Evolutionary conservation across 2,113 vertebrate species (phyloP), one percentile per base, ranked within the genome.

Genomic region (Xenus cinereus): DNA sequence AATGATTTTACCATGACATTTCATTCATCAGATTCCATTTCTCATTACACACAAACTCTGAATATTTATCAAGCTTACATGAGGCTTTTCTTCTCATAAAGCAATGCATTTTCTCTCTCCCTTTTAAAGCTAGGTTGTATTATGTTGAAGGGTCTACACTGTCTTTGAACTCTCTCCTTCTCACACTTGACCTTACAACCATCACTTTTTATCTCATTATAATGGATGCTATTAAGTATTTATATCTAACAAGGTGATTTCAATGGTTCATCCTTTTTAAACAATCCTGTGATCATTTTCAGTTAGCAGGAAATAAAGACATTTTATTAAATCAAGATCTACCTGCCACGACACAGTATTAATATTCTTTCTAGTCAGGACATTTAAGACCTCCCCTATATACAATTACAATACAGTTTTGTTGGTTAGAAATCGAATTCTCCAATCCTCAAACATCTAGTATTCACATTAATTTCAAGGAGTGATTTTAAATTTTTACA

Each of bases 11-110:
- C 76, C 48, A 48, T 95, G 95, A 96, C 89, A 91, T 91, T 97
- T 97, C 91, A 95, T 97, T 95, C 51, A 97, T 96, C 90, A 97
- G 90, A 94, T 95, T 96, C 78, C 72, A 93, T 89, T 97, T 97
- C 86, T 95, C 84, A 94, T 96, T 95, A 96, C 68, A 89, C 33
- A 85, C 51, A 96, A 96, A 84, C 63, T 86, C 72, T 94, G 68
- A 71, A 84, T 75, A 89, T 89, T 97, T 97, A 91, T 97, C 90
- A 96, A 93, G 60, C 79, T 85, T 89, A 95, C 74, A 79, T 23
- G 72, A 95, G 60, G 60, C 35, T 97, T 97, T 97, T 95, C 74
- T 92, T 87, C 90, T 95, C 93, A 64, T 92, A 63, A 93, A 89
- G 91, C 57, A 69, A 48, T 77, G 63, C n/a, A 73, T 83, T 95